A percentile compares a stretch with the other conserved stretches of the same genome.
Evolutionary conservation across 2,888 invertebrate species (phyloP).

Genomic region (Aphodius sticticus): DNA sequence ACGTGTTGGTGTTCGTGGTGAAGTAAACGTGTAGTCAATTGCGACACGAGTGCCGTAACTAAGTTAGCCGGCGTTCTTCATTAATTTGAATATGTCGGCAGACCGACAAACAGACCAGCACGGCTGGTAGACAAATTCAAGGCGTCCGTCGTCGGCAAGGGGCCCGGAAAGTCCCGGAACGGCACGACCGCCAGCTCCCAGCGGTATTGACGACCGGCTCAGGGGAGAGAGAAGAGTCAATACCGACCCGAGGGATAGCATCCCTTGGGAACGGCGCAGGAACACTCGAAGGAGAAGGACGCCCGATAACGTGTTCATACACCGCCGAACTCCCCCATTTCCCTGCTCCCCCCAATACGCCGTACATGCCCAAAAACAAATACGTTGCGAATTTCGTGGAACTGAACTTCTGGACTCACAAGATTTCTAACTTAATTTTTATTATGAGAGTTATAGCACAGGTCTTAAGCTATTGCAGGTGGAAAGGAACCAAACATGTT

Average conservation of each 20-base stretch:
- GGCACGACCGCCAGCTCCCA: slow-evolving; percentile 59
- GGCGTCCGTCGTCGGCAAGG: slow-evolving; percentile 32
- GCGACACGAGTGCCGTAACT: slow-evolving; percentile 9
- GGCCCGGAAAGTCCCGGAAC: slow-evolving; percentile 48
- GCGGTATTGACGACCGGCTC: slow-evolving; percentile 66
- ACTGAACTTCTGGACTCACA: neutral
- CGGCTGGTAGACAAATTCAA: slow-evolving; percentile 54
- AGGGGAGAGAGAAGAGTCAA: slow-evolving; percentile 66
- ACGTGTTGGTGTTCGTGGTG: neutral
- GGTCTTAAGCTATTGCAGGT: no score
- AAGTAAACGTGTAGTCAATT: neutral
- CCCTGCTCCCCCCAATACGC: slow-evolving; percentile 19
- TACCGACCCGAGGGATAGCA: slow-evolving; percentile 60
- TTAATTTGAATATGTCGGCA: slow-evolving; percentile 43
- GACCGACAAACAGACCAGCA: slow-evolving; percentile 54
- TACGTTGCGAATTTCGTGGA: neutral
- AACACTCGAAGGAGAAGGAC: slow-evolving; percentile 44
- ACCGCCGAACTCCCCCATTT: slow-evolving; percentile 30
- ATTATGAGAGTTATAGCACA: no score
- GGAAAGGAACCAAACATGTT: no score
- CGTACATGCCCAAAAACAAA: slow-evolving; percentile 17
- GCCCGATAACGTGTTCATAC: slow-evolving; percentile 48
- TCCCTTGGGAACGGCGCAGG: slow-evolving; percentile 58
- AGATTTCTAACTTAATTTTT: no score
- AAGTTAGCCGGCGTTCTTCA: slow-evolving; percentile 28